phyloP scores from a whole-genome alignment of 1,140 invertebrate genomes.

The Helicoverpa zea region DNA sequence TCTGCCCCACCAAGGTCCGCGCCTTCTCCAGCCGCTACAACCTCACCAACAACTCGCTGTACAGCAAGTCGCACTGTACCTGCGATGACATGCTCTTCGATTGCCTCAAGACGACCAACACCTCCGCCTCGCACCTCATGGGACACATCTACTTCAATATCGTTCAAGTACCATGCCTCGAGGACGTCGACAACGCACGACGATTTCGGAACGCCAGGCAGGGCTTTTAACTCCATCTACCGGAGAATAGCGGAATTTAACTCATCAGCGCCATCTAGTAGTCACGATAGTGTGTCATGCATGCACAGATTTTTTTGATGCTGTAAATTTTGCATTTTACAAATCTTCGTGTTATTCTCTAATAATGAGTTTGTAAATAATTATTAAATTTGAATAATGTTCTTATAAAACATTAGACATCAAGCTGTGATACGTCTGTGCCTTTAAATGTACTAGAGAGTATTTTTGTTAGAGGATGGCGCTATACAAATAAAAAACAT shows the following conservation, averaged over 20 bases:
- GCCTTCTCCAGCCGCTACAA: slow-evolving; percentile 92
- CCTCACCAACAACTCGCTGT: slow-evolving; percentile 93
- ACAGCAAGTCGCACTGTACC: slow-evolving; percentile 95
- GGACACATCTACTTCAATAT: slow-evolving; percentile 96
- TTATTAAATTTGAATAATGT: slow-evolving; percentile 65
- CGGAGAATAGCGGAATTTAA: slow-evolving; percentile 65
- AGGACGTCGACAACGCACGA: slow-evolving; percentile 85
- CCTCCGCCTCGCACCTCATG: slow-evolving; percentile 91
- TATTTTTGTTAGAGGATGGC: slow-evolving; percentile 73
- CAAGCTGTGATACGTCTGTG: slow-evolving; percentile 85
- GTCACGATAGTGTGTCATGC: slow-evolving; percentile 60
- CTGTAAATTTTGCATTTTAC: slow-evolving; percentile 66
- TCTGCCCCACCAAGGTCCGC: slow-evolving; percentile 91
- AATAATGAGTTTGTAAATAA: slow-evolving; percentile 65
- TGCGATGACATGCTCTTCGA: slow-evolving; percentile 94
- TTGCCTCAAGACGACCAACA: slow-evolving; percentile 92
- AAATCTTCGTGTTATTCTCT: slow-evolving; percentile 43
- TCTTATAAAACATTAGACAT: slow-evolving; percentile 58
- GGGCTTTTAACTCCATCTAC: slow-evolving; percentile 81
- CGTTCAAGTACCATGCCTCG: slow-evolving; percentile 92
- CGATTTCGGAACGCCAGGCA: slow-evolving; percentile 81
- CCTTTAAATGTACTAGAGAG: slow-evolving; percentile 75
- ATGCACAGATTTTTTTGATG: slow-evolving; percentile 65
- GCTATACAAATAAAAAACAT: slow-evolving; percentile 66
- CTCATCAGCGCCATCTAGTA: slow-evolving; percentile 74